Evolutionary conservation across 2,113 vertebrate species (phyloP).

Genomic region (Elaphurus davidianus): DNA sequence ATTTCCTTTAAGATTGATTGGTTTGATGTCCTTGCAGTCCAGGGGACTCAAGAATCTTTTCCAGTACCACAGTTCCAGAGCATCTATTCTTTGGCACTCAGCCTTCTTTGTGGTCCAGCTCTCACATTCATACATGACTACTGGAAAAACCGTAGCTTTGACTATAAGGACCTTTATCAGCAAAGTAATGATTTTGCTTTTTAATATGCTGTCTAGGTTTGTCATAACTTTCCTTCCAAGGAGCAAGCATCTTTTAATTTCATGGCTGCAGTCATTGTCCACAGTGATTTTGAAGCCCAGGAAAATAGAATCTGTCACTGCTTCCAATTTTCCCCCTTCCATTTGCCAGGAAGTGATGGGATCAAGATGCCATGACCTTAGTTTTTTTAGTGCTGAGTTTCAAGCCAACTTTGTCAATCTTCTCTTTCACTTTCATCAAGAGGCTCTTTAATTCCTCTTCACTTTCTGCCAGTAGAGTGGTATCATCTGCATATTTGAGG

Average conservation of each 20-base stretch:
- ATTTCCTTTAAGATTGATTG: neutral
- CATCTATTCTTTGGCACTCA: neutral
- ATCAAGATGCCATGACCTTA: neutral
- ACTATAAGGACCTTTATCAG: neutral
- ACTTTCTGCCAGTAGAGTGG: neutral
- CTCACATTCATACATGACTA: neutral
- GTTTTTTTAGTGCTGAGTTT: neutral
- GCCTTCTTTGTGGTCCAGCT: neutral
- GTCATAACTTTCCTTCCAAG: neutral
- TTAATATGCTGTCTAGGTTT: neutral
- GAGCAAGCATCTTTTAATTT: neutral
- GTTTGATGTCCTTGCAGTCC: neutral
- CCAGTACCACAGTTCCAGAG: neutral
- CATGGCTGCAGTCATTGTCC: neutral
- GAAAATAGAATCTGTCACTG: neutral
- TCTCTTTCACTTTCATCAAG: neutral
- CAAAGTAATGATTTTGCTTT: neutral
- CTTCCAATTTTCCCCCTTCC: neutral
- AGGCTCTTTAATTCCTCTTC: neutral
- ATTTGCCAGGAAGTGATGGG: neutral
- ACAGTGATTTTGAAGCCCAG: neutral
- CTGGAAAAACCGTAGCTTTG: neutral
- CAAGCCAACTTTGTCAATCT: neutral
- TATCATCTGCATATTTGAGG: neutral
- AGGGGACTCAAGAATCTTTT: neutral